Conservation (phyloP, 2,797 vertebrate genomes). For the Myotis vivesi region DNA sequence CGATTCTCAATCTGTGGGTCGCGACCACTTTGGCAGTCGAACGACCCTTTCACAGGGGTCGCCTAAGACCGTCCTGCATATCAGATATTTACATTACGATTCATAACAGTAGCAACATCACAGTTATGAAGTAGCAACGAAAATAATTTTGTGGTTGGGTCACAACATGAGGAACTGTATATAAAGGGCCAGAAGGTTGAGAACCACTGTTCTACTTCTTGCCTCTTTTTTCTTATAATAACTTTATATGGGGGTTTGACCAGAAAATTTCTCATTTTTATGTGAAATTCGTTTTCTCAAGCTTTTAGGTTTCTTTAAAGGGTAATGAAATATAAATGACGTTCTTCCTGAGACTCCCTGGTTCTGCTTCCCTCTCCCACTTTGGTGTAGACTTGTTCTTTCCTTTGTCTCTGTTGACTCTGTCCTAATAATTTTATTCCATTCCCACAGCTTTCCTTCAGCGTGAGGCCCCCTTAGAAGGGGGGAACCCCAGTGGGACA, state of each 20-base stretch:
- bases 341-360: not conserved
- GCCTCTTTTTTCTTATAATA: not conserved
- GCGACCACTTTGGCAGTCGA: too few relatives aligned
- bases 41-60: too few relatives aligned
- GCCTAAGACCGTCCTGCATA: too few relatives aligned
- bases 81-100: too few relatives aligned
- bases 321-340: not conserved
- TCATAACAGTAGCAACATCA: too few relatives aligned
- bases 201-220: too few relatives aligned
- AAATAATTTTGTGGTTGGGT: too few relatives aligned
- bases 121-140: too few relatives aligned
- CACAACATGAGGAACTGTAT: too few relatives aligned
- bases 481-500: not conserved
- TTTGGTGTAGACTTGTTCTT: not conserved
- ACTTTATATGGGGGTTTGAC: not conserved
- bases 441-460: not conserved
- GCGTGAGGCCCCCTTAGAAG: not conserved
- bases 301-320: not conserved
- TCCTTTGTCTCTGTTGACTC: not conserved
- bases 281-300: not conserved
- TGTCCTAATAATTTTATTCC: not conserved
- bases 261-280: not conserved
- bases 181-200: too few relatives aligned
- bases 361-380: not conserved
- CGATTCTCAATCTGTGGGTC: too few relatives aligned